Evolutionary conservation across 2,888 invertebrate species (phyloP), one percentile per base, ranked within the genome.

Genomic region (Dolomedes plantarius): DNA sequence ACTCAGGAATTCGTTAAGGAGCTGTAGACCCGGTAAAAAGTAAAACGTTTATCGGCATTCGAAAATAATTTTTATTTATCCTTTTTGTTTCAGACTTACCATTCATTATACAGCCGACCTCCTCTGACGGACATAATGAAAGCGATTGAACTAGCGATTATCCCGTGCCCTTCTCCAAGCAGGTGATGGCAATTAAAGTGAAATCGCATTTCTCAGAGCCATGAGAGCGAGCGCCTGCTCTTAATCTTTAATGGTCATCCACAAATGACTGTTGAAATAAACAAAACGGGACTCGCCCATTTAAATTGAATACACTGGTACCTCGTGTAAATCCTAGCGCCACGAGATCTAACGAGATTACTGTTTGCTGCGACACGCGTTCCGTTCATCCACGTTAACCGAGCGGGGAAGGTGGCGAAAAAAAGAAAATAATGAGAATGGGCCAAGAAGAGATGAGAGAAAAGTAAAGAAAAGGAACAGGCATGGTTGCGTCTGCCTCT

Each of bases 401-500:
- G 56, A 56, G 23, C 56, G 19, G 19, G 23, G 56, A 56, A 56
- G 56, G 23, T 56, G 56, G 56, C 23, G 23, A 56, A 56, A 56
- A 46, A 56, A 23, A 56, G 23, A 23, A 23, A 5, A n/a, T 23
- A 56, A 56, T 6, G 56, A 56, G 23, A 56, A 56, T 11, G 23
- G 19, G 6, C 13, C 41, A 46, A 16, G 16, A 2, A 11, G 16
- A 56, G 56, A 6, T 5, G 7, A 16, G 2, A 46, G 56, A 56
- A 56, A 23, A 23, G 56, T 23, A 56, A 56, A 56, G 56, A 56
- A 56, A 56, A 23, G 23, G 11, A 56, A 23, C 23, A 56, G 23
- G 56, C 82, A 82, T 75, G 82, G 82, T 31, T 82, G 62, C 56
- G 31, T 50, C 46, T 69, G 82, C 82, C 82, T 56, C 64, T 62